phyloP scores from a whole-genome alignment of 1,140 invertebrate species.

The Radopholus similis region DNA sequence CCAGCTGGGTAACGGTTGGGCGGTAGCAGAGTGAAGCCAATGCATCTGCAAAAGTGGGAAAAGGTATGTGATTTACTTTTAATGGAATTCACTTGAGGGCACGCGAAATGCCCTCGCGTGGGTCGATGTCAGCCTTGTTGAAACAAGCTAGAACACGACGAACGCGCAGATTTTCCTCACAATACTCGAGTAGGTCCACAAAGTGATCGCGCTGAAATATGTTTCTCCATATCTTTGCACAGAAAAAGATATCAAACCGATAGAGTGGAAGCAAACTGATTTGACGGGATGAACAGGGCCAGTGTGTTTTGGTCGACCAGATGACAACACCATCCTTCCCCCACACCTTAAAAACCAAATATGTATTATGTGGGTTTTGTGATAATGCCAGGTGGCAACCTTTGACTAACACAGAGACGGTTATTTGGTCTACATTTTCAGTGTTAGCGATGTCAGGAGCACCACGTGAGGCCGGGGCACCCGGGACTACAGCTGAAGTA shows the following conservation, averaged over 20 bases:
- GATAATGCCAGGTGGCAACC: conserved; percentile 9
- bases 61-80: neutral
- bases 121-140: conserved; percentile 37
- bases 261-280: conserved; percentile 12
- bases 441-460: conserved; percentile 42
- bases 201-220: conserved; percentile 26
- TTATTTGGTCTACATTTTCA: conserved; percentile 28
- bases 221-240: neutral
- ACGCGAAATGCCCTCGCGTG: conserved; percentile 37
- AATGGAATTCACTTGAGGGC: conserved; percentile 22
- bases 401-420: conserved; percentile 40
- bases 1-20: conserved; percentile 34
- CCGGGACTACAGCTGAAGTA: conserved; percentile 42
- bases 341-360: conserved; percentile 26
- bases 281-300: conserved; percentile 37
- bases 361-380: too few relatives aligned
- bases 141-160: conserved; percentile 40
- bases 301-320: conserved; percentile 33
- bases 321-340: conserved; percentile 44
- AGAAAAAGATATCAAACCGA: conserved; percentile 8
- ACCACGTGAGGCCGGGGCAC: conserved; percentile 41
- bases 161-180: conserved; percentile 31
- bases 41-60: conserved; percentile 24
- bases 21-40: conserved; percentile 40
- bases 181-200: conserved; percentile 37